Evolutionary conservation across 2,888 invertebrate genomes (phyloP), one percentile per base, ranked within the genome.

Genomic region (Catocala fraxini): DNA sequence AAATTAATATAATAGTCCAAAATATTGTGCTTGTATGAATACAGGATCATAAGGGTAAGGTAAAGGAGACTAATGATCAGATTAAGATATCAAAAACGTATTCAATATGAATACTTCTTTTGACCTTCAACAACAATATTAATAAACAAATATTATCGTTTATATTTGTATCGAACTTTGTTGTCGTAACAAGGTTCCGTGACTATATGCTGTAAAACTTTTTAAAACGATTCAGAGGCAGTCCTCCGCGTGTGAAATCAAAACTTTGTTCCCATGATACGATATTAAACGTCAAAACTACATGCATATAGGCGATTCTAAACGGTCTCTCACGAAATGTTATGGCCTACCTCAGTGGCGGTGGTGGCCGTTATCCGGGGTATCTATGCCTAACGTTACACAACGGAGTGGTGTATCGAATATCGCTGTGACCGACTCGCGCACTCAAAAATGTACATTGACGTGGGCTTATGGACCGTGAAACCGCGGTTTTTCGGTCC

Each of bases 261-360:
- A 83, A 86, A 81, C 84, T 79, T 71, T 72, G 80, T 89, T 89
- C 88, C 87, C 87, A 89, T 88, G 86, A 85, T 86, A 85, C 75
- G 72, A 82, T 82, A 84, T 84, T 87, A 82, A 84, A 86, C 84
- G 75, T 87, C 84, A 84, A 81, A 85, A 85, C 81, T 77, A 83
- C 77, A 79, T 79, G 76, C 73, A 70, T 73, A 75, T 76, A 79
- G 71, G 71, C 64, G 71, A 79, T 80, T 79, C 76, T 79, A 78
- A 83, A 82, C 70, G 83, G 81, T 87, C 83, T 88, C 88, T 87
- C 90, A 90, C 88, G 88, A 84, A 76, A 77, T 63, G 71, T 76
- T 81, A 77, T 82, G 80, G 84, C 86, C 88, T 89, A 88, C 90
- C 87, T 85, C 90, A 91, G 91, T 86, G 90, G 91, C 89, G 64